Percentiles rank a stretch among this genome's conserved stretches.
Conservation (phyloP, 64 coral and sea anemone species). For the Stichodactyla mertensii region DNA sequence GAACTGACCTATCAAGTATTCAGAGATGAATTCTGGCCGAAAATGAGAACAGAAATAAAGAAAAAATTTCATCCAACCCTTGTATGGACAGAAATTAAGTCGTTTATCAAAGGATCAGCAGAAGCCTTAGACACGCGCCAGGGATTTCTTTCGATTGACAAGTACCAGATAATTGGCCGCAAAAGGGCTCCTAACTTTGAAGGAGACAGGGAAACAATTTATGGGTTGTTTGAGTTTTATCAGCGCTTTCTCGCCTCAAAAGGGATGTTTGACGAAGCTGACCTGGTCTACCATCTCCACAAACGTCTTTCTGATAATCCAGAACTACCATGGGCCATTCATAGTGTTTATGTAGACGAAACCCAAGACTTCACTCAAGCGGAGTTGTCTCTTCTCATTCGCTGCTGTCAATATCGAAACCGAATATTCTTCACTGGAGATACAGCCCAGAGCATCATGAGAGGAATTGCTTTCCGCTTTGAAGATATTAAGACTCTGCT, state of each 20-base stretch:
- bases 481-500: constrained; percentile 87
- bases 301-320: constrained; percentile 19
- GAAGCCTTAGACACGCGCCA: constrained; percentile 48
- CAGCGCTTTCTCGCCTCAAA: constrained; percentile 19
- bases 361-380: constrained; percentile 98
- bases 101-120: constrained; percentile 70
- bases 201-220: constrained; percentile 50
- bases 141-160: constrained; percentile 46
- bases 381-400: constrained; percentile 77
- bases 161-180: constrained; percentile 48
- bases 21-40: constrained; percentile 60
- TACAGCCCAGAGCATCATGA: constrained; percentile 91
- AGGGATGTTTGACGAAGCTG: constrained; percentile 81
- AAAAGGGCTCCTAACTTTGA: constrained; percentile 75
- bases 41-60: constrained; percentile 40
- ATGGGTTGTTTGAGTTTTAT: constrained; percentile 56
- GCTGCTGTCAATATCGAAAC: constrained; percentile 69
- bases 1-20: constrained; percentile 90
- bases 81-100: constrained; percentile 69
- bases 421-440: constrained; percentile 91
- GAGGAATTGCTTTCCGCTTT: constrained; percentile 92
- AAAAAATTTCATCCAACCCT: constrained; percentile 47
- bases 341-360: constrained; percentile 87
- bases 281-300: constrained; percentile 50
- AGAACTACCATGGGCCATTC: constrained; percentile 59